Evolutionary conservation across 2,797 vertebrate species (phyloP).

Genomic region (Myotis planiceps): DNA sequence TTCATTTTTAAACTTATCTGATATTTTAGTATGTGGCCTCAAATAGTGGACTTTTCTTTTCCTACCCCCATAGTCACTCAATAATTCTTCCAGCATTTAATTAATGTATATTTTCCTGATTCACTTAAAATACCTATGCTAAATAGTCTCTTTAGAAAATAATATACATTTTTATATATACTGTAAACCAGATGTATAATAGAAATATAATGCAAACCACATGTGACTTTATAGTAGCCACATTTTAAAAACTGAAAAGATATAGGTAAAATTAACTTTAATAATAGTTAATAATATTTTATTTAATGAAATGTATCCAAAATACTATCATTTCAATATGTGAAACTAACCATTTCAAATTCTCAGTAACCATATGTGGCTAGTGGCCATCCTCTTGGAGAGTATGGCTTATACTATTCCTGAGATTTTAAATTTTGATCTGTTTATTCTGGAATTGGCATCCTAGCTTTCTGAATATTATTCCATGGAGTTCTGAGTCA

Average conservation of each 20-base stretch:
- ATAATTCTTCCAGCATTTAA: constrained; percentile 30
- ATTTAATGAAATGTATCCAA: not conserved
- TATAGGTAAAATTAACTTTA: not conserved
- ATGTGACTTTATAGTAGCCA: constrained; percentile 1
- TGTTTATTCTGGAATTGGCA: not conserved
- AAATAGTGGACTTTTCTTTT: constrained; percentile 40
- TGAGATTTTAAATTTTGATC: not conserved
- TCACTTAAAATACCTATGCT: constrained; percentile 45
- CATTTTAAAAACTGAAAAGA: constrained; percentile 45
- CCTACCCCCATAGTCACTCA: not conserved
- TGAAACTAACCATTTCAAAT: not conserved
- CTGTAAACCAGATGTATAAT: not conserved
- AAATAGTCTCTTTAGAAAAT: constrained; percentile 59
- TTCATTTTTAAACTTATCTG: not conserved
- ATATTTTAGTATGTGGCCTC: not conserved
- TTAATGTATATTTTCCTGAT: not conserved
- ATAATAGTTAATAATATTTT: not conserved
- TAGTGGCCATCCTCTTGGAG: not conserved
- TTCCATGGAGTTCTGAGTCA: not conserved
- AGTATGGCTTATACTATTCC: not conserved
- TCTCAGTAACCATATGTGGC: not conserved
- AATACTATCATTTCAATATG: not conserved
- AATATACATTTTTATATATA: not conserved
- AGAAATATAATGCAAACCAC: not conserved
- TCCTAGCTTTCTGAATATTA: not conserved